These are phyloP conservation scores for Psophia crepitans DNA, from an alignment of 2,113 vertebrate species.

Conservation along the genomic window DNA sequence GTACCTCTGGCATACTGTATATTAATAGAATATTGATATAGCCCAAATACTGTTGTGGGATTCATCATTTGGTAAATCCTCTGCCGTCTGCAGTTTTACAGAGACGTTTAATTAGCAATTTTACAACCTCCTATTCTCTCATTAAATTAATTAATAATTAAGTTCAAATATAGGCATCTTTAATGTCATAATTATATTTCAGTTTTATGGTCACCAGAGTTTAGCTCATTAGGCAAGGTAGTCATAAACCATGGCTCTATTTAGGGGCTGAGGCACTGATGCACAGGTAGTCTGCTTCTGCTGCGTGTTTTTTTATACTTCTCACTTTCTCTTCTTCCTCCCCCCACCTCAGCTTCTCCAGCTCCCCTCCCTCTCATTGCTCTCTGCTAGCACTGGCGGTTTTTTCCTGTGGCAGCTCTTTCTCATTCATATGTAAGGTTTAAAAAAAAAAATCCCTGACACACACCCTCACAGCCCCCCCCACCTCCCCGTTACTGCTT, in stretches of 20 bases:
- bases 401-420: not conserved
- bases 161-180: conserved; percentile 90
- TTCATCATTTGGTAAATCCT: conserved; percentile 84
- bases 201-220: conserved; percentile 86
- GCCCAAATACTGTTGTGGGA: conserved; percentile 80
- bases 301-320: conserved; percentile 48
- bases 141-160: conserved; percentile 94
- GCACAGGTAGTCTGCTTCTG: conserved; percentile 30
- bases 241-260: conserved; percentile 77
- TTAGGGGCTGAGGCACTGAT: conserved; percentile 53
- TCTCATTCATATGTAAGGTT: not conserved
- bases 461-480: not conserved
- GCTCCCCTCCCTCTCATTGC: not conserved
- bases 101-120: conserved; percentile 87
- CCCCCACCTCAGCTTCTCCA: not conserved
- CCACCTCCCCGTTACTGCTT: not conserved
- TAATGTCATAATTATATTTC: conserved; percentile 92
- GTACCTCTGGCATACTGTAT: conserved; percentile 85
- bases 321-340: not conserved
- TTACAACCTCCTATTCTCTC: conserved; percentile 84
- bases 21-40: conserved; percentile 95
- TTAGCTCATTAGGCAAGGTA: conserved; percentile 78
- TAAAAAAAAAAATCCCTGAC: not conserved
- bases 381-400: not conserved
- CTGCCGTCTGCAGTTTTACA: conserved; percentile 80